Percentiles rank a stretch among this genome's conserved stretches.
Evolutionary conservation across 2,888 invertebrate genomes (phyloP).

Genomic region (Pharmacophagus antenor): DNA sequence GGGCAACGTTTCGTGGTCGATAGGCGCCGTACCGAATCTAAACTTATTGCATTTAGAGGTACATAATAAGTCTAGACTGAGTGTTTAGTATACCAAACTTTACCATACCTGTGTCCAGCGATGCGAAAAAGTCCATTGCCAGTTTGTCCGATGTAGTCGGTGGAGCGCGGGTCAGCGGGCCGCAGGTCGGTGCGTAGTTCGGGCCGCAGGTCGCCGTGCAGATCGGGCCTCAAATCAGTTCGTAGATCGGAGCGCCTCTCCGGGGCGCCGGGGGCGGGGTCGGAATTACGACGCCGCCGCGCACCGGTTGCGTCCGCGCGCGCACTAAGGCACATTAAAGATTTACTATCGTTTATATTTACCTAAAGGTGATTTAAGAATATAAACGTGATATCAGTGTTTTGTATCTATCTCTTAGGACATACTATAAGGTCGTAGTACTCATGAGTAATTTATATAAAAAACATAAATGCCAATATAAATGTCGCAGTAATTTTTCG

Average conservation of each 20-base stretch:
- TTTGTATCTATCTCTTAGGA: background rate
- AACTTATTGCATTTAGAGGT: no score
- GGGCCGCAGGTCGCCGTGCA: constrained; percentile 62
- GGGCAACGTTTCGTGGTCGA: no score
- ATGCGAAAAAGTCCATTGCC: constrained; percentile 86
- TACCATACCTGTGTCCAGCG: constrained; percentile 83
- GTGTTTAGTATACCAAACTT: background rate
- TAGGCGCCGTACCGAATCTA: no score
- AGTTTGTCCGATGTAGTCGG: constrained; percentile 77
- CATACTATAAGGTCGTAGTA: no score
- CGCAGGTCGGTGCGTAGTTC: constrained; percentile 73
- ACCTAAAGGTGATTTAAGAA: no score
- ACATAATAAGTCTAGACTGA: background rate
- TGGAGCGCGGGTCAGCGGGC: constrained; percentile 77
- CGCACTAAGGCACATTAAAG: constrained; percentile 41
- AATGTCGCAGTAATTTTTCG: no score
- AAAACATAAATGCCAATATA: no score
- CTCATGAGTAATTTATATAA: no score
- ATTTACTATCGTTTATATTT: background rate
- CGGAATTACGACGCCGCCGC: constrained; percentile 86
- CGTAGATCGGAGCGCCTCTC: constrained; percentile 58
- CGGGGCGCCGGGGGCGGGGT: constrained; percentile 83
- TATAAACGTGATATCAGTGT: background rate
- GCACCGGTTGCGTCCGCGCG: constrained; percentile 71
- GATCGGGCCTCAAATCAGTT: constrained; percentile 62